These are phyloP conservation scores for Drosophila prolongata DNA, from an alignment of 2,888 invertebrate species.

Conservation along the genomic window DNA sequence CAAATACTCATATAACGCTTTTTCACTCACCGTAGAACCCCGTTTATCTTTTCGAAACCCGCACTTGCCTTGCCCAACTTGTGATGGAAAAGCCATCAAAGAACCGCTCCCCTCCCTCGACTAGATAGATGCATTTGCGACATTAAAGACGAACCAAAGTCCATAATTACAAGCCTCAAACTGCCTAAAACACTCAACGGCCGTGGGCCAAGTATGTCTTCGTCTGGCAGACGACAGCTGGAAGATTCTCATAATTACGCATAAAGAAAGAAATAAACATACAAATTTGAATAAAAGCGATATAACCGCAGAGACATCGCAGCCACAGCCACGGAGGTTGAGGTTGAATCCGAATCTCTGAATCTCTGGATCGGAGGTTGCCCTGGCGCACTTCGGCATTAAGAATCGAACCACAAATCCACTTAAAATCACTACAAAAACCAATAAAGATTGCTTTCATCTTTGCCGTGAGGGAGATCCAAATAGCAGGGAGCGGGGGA, in stretches of 20 bases:
- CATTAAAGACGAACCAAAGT: conserved; percentile 51
- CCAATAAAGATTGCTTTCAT: conserved; percentile 78
- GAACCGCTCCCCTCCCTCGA: background rate
- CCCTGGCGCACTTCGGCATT: conserved; percentile 81
- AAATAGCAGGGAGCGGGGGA: conserved; percentile 1
- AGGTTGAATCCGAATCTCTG: conserved; percentile 19
- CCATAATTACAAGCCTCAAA: conserved; percentile 66
- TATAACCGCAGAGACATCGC: conserved; percentile 64
- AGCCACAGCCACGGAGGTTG: conserved; percentile 23
- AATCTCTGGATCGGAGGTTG: conserved; percentile 33
- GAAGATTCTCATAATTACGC: conserved; percentile 74
- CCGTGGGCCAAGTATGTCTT: conserved; percentile 47
- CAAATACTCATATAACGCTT: background rate
- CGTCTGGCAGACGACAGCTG: conserved; percentile 47
- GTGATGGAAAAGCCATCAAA: conserved; percentile 24
- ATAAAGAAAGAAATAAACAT: conserved; percentile 75
- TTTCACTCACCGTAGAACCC: background rate
- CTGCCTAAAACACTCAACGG: conserved; percentile 68
- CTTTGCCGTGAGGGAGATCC: conserved; percentile 58
- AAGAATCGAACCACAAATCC: conserved; percentile 81
- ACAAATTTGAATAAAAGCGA: conserved; percentile 79
- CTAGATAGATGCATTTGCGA: conserved; percentile 42
- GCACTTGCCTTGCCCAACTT: background rate
- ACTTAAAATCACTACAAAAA: conserved; percentile 82
- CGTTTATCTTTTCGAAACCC: background rate